Evolutionary conservation across 2,797 vertebrate species (phyloP).

Genomic region (Crenuchus spilurus): DNA sequence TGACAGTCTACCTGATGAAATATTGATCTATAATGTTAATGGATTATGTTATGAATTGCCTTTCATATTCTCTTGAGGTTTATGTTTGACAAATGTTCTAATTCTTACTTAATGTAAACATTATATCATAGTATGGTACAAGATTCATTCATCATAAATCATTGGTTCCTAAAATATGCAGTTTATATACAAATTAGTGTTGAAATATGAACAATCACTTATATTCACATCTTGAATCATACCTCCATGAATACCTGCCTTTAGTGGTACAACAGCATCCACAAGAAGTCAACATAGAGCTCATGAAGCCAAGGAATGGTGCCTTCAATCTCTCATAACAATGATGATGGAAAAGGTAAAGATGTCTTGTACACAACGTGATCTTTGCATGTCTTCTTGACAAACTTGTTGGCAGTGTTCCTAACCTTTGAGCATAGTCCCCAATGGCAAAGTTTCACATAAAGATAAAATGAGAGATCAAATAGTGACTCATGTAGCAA

Average conservation of each 20-base stretch:
- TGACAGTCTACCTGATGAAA: neutral
- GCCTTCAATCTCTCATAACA: neutral
- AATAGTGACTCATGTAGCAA: neutral
- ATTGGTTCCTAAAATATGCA: neutral
- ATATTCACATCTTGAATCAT: neutral
- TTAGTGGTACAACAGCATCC: neutral
- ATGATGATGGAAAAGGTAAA: neutral
- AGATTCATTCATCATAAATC: constrained; percentile 14
- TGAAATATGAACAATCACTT: neutral
- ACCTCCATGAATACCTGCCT: neutral
- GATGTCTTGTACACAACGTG: neutral
- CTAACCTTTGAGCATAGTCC: neutral
- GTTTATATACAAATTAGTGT: neutral
- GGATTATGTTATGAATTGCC: neutral
- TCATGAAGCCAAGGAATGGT: neutral
- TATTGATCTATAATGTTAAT: neutral
- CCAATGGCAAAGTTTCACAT: neutral
- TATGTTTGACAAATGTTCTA: constrained; percentile 1
- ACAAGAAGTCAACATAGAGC: neutral
- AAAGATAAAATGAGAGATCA: neutral
- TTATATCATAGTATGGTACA: constrained; percentile 14
- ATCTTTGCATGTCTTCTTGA: neutral
- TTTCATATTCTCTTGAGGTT: neutral
- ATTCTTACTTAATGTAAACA: constrained; percentile 48
- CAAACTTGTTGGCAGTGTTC: neutral